A percentile compares a stretch with the other conserved stretches of the same genome.
These are phyloP conservation scores for mouse (Mus musculus) DNA, from an alignment of 2,113 vertebrate species.

Conservation along the genomic window GRCm39 chr5:35408001-35408500, in stretches of 20 bases:
- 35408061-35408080: fast-evolving
- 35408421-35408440: neutral
- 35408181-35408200: fast-evolving
- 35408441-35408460: neutral
- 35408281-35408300: neutral
- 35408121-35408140: neutral
- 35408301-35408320: neutral
- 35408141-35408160: neutral
- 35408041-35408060: neutral
- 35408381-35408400: neutral
- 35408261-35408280: too few species aligned
- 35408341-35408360: neutral
- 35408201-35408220: neutral
- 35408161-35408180: too few species aligned
- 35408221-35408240: fast-evolving
- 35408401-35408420: too few species aligned
- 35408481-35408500: neutral
- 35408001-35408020: fast-evolving
- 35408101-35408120: too few species aligned
- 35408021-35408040: neutral
- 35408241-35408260: neutral
- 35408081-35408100: fast-evolving
- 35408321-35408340: neutral
- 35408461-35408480: neutral
- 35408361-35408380: neutral